Evolutionary conservation across 2,797 vertebrate genomes (phyloP), one percentile per base, ranked within the genome.

Genomic region (Astyanax mexicanus): DNA sequence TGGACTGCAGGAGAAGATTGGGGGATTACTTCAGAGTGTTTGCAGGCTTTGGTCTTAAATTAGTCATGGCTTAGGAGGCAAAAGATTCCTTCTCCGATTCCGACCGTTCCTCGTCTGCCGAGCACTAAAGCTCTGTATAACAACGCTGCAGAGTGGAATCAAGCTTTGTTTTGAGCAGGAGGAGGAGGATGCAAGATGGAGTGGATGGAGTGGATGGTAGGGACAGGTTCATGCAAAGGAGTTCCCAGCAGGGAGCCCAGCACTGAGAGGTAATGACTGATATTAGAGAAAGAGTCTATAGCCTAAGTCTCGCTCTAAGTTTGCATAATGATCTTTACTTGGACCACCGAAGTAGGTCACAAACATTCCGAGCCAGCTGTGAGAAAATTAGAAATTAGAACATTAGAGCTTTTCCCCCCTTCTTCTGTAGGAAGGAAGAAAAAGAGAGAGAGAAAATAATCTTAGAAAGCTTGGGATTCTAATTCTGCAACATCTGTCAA

Each of bases 11-110:
- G 80, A 85, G 83, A 86, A 90, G 91, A 92, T 89, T 86, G 88
- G 84, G 7, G 89, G 91, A 92, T 94, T 93, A 92, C 89, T 90
- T 84, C 79, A 75, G 87, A 89, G 89, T 90, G 89, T 93, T 90
- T 91, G 87, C 85, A 80, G 85, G 87, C 90, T 92, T 91, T 90
- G 86, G 88, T 85, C 87, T 85, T 88, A 88, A 93, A 93, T 92
- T 92, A 92, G 91, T 88, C 82, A 88, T 90, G 86, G 89, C 79
- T 90, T 88, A 89, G 86, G 89, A 90, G 84, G 90, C 80, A 58
- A 89, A 83, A 78, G 72, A 84, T 81, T 54, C 77, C 80, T 83
- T 83, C 80, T 84, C 77, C 74, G 76, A 84, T 88, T 73, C 79
- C 40, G 57, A 35, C 57, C 38, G 29, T 25, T 76, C 38, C 45